Base-by-base conservation (phyloP, 2,888 invertebrate species). In the Drosophila anomalipes region DNA sequence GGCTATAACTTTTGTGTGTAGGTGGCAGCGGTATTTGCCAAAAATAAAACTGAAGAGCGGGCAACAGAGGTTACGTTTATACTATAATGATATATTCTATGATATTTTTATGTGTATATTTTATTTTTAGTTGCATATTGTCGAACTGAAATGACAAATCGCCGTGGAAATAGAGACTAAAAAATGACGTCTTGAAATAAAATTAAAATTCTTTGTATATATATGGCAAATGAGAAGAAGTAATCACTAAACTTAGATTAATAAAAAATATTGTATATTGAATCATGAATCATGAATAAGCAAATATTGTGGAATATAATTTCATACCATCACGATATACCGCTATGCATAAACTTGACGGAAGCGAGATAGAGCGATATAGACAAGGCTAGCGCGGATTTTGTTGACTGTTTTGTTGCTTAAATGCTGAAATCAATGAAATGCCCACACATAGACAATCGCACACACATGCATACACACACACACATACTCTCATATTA, bases 391-490 rank as follows among this genome's bases (percentile, higher is more conserved):
- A 61, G 32, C 56, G 66, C 30, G 64, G 41, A 70, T 65, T 67
- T 74, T 74, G 70, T 70, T 77, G 77, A 61, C 60, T 62, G 32
- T 64, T 64, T 70, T 62, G 58, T 77, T 78, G 70, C 74, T 62
- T 71, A 85, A 82, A 78, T 70, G 76, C 74, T 63, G 64, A 76
- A 85, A 74, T 88, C 86, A 86, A 88, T 86, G 77, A 83, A 82
- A 83, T 83, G 73, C 83, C 82, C 84, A 87, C 87, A 78, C 83
- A 83, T 65, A 74, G 58, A 35, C 28, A 32, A 22, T 52, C 10
- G 49, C 37, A 58, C 28, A 54, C 12, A 35, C 28, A 54, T 22
- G 35, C 22, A 49, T 22, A 32, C 52, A 68, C 12, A 60, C 52
- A 60, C 52, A 53, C 33, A 32, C 28, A 70, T 56, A 57, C 39